phyloP scores from a whole-genome alignment of 2,113 vertebrate species.

The Rutilus rutilus region DNA sequence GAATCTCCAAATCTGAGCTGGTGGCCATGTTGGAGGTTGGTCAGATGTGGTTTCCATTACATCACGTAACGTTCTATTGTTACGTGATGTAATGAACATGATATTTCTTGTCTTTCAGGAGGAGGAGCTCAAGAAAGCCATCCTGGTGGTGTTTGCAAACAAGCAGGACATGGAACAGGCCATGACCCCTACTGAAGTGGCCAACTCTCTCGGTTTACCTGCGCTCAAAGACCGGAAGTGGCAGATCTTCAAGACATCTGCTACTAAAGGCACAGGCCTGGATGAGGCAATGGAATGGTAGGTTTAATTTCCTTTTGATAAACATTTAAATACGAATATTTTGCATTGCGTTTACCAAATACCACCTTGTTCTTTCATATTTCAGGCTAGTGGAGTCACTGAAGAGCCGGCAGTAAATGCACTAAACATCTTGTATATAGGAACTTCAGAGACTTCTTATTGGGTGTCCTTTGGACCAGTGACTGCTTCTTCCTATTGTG shows the following conservation, averaged over 20 bases:
- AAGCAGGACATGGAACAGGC: constrained; percentile 99
- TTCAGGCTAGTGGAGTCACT: constrained; percentile 93
- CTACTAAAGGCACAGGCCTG: constrained; percentile 93
- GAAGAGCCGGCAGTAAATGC: constrained; percentile 91
- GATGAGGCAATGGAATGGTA: constrained; percentile 98
- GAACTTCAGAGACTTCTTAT: constrained; percentile 67
- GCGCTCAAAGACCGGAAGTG: constrained; percentile 96
- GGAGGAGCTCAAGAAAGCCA: constrained; percentile 97
- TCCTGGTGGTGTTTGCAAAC: constrained; percentile 97
- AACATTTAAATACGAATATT: neutral
- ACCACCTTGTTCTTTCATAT: constrained; percentile 42
- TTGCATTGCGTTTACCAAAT: neutral
- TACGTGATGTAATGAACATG: too few relatives aligned
- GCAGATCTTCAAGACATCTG: constrained; percentile 99
- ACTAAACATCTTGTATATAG: constrained; percentile 69
- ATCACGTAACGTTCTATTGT: neutral
- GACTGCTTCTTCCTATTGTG: constrained; percentile 63
- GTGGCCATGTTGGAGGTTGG: constrained; percentile 97
- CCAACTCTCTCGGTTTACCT: constrained; percentile 89
- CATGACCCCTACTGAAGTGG: constrained; percentile 96
- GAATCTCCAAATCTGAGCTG: constrained; percentile 96
- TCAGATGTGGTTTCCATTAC: neutral
- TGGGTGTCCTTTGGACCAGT: constrained; percentile 63
- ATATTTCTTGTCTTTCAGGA: constrained; percentile 75
- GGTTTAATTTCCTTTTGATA: neutral